Evolutionary conservation across 2,888 invertebrate genomes (phyloP).

Genomic region (Trachelus stipa): DNA sequence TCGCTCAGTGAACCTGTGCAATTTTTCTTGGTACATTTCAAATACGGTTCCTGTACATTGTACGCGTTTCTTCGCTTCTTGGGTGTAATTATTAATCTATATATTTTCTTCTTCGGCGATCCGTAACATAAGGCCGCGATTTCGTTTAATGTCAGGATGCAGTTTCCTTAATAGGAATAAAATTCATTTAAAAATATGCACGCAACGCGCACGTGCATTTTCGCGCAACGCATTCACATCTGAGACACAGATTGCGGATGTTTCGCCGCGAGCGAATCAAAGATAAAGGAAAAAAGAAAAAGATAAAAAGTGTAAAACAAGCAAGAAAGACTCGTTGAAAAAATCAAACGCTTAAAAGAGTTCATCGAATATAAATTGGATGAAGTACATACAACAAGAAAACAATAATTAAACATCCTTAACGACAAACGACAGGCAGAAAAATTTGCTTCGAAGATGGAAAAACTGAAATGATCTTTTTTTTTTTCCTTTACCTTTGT

Average conservation of each 20-base stretch:
- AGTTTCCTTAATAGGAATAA: not conserved
- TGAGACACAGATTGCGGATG: not conserved
- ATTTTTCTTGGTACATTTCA: not conserved
- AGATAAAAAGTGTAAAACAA: not conserved
- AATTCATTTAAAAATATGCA: not conserved
- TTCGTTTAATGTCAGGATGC: not conserved
- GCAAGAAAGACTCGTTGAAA: not conserved
- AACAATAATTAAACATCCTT: slow-evolving; percentile 5
- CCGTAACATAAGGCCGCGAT: not conserved
- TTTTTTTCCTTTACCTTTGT: slow-evolving; percentile 5
- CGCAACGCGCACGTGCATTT: not conserved
- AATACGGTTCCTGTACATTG: not conserved
- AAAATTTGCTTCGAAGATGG: not conserved
- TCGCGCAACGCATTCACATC: not conserved
- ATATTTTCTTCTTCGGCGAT: not conserved
- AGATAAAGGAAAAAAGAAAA: not conserved
- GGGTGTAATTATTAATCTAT: not conserved
- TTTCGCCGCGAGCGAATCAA: not conserved
- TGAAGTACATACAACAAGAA: not conserved
- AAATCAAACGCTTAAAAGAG: not conserved
- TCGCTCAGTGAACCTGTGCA: not conserved
- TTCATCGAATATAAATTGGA: not conserved
- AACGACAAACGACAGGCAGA: not conserved
- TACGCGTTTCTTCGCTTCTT: not conserved
- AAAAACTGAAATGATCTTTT: slow-evolving; percentile 1